phyloP scores from a whole-genome alignment of 2,797 vertebrate species.

The Anniella stebbinsi region DNA sequence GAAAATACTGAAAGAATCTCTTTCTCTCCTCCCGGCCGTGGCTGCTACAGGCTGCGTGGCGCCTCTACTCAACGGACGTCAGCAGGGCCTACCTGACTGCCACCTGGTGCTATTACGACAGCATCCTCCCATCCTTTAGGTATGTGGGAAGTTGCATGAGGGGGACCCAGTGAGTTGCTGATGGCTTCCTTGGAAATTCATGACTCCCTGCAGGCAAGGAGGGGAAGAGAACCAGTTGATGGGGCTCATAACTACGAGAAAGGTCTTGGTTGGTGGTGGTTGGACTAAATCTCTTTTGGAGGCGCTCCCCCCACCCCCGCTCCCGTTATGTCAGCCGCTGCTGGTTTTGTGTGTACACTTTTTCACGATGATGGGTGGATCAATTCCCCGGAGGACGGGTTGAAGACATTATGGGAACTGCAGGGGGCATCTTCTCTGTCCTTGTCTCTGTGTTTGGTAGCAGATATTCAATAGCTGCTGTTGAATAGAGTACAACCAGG shows the following conservation, averaged over 20 bases:
- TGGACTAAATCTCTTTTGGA: background rate
- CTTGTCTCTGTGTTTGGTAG: no score
- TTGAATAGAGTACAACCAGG: background rate
- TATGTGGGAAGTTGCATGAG: conserved; percentile 66
- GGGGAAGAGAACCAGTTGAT: background rate
- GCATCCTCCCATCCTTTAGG: conserved; percentile 98
- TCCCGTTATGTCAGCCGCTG: background rate
- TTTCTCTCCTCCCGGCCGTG: background rate
- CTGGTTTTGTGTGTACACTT: background rate
- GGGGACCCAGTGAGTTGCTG: background rate
- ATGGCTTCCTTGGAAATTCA: no score
- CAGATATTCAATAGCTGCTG: background rate
- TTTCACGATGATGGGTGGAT: background rate
- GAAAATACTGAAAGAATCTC: background rate
- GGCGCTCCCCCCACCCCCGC: background rate
- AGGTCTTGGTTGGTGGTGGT: background rate
- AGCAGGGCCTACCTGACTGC: conserved; percentile 93
- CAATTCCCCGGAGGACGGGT: background rate
- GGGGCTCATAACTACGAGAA: no score
- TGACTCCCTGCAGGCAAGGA: background rate
- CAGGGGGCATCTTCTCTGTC: background rate
- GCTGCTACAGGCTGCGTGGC: conserved; percentile 92
- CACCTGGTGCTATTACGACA: conserved; percentile 99
- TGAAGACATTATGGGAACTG: background rate
- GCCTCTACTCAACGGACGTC: conserved; percentile 93